Base-by-base conservation (phyloP, 2,888 invertebrate species). In the Phyllotreta striolata region DNA sequence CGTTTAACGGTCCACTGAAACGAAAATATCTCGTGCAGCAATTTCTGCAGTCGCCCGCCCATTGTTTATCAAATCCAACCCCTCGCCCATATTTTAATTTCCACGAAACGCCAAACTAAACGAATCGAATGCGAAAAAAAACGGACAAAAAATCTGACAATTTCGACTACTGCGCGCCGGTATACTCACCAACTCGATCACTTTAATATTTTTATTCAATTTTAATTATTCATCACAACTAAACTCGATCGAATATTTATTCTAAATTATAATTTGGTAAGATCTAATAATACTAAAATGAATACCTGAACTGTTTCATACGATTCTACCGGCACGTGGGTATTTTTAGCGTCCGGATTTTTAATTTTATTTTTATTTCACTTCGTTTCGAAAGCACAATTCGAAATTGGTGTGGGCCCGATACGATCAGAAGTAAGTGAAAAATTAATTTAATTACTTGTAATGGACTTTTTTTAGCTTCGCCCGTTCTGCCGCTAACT, bases 381-480 rank as follows among this genome's bases (percentile, higher is more conserved):
- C 24, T 24, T 24, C 24, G 24, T 24, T 24, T 24, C 24, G 24
- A 24, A 24, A 24, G 24, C 24, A 24, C 24, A 38, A 38, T 44
- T 54, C 60, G 39, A 44, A 54, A 60, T 60, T 54, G 44, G 52
- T 60, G 44, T 37, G 37, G 52, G 14, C n/a, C 40, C 37, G 65
- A 65, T 62, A 62, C 62, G 38, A 65, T 65, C 62, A 58, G 34
- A 49, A 49, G 55, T 59, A 66, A 66, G 68, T 66, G 68, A 68
- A 70, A 70, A 70, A 70, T 70, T 68, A 73, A 72, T 72, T 71
- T 69, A 72, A 71, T 72, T 70, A 68, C 66, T 70, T 60, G 65
- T 70, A 69, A 70, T 69, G 69, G 67, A 67, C 66, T 69, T 70
- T 72, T 69, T 71, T 70, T 58, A 1, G 24, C 4, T 24, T 24